A percentile compares a stretch with the other conserved stretches of the same genome.
phyloP scores from a whole-genome alignment of 2,113 vertebrate genomes.

The Osmerus mordax region DNA sequence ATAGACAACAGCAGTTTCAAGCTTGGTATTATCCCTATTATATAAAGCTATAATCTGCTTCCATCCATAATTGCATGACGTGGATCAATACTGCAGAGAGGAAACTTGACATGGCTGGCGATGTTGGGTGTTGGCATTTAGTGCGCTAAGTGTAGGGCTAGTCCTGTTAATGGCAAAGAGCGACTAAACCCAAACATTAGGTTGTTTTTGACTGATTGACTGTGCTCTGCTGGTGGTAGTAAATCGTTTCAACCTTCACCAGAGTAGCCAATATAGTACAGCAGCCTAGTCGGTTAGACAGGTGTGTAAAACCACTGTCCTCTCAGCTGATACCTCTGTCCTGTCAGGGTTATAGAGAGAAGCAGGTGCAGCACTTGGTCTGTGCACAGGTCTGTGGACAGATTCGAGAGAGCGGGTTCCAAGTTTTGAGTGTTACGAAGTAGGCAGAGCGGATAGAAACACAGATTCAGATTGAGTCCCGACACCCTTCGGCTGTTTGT shows the following conservation, averaged over 20 bases:
- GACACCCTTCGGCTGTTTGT: too few relatives aligned
- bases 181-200: constrained; percentile 25
- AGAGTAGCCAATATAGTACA: too few relatives aligned
- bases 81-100: constrained; percentile 56
- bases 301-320: background rate
- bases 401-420: too few relatives aligned
- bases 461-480: too few relatives aligned
- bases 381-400: background rate
- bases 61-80: constrained; percentile 25
- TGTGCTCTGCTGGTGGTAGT: too few relatives aligned
- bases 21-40: background rate
- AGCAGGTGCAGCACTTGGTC: background rate
- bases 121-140: constrained; percentile 13
- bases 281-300: too few relatives aligned
- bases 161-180: background rate
- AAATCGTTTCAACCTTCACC: too few relatives aligned
- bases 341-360: background rate
- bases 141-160: background rate
- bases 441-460: too few relatives aligned
- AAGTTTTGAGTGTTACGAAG: too few relatives aligned
- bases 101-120: constrained; percentile 23
- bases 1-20: background rate
- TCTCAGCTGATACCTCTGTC: background rate
- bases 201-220: constrained; percentile 24
- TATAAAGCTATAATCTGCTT: constrained; percentile 7